These are phyloP conservation scores for Nasonia giraulti DNA, from an alignment of 1,140 invertebrate species.

Conservation along the genomic window DNA sequence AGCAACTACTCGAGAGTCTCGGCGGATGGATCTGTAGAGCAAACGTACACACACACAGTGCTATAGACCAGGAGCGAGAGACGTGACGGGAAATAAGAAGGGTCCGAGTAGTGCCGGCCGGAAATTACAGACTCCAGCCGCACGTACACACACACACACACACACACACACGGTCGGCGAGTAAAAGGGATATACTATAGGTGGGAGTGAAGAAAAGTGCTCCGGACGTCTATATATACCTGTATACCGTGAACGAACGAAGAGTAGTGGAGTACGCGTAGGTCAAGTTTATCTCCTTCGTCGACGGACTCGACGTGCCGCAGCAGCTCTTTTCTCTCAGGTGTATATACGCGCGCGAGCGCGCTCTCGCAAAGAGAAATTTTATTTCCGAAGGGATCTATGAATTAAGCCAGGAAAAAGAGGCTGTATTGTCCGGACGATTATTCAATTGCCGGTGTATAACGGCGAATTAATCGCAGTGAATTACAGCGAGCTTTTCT, in stretches of 20 bases:
- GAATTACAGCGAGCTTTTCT: too few species aligned
- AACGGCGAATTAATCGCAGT: not conserved
- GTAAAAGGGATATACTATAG: not conserved
- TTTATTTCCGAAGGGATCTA: slow-evolving; percentile 11
- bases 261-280: not conserved
- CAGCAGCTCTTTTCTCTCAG: not conserved
- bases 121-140: slow-evolving; percentile 69
- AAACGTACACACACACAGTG: slow-evolving; percentile 31
- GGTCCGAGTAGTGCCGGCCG: slow-evolving; percentile 67
- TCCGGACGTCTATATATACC: not conserved
- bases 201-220: not conserved
- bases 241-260: not conserved
- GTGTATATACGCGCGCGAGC: not conserved
- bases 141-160: slow-evolving; percentile 44
- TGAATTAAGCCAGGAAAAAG: not conserved
- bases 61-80: slow-evolving; percentile 56
- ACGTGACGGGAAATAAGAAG: slow-evolving; percentile 73
- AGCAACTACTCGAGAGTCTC: slow-evolving; percentile 41
- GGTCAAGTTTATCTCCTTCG: slow-evolving; percentile 39
- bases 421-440: not conserved
- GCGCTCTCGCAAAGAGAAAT: not conserved
- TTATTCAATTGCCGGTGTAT: not conserved
- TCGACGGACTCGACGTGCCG: not conserved
- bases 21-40: not conserved
- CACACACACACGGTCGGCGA: slow-evolving; percentile 24